Base-by-base conservation (phyloP, 2,113 vertebrate species). In the Stigmatopora nigra region DNA sequence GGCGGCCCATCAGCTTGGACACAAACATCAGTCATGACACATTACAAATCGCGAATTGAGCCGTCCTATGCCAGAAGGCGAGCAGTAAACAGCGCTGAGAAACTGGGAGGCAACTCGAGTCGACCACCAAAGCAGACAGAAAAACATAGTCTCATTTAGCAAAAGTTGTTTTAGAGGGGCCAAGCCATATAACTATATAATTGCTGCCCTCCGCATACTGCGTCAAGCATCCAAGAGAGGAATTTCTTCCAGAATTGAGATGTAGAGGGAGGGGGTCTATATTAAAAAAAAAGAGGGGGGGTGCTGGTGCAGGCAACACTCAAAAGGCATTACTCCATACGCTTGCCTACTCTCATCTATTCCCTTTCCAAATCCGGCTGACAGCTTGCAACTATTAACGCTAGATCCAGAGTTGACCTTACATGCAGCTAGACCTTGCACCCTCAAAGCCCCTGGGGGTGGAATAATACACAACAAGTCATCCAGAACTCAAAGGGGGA, bases 381-480 rank as follows among this genome's bases (percentile, higher is more conserved):
- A 86, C 90, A 91, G 88, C 89, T 90, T 90, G 87, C 73, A 89
- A 83, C 86, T 80, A 90, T 91, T 91, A 91, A 85, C 76, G 79
- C 83, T 86, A 82, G 84, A 86, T 89, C 85, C 86, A 83, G 87
- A 76, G 69, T 82, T 87, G 87, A 86, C 86, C 88, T 88, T 88
- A 89, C 81, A 81, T 84, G 83, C 84, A 84, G 84, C 74, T 79
- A 87, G 78, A 86, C 80, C 81, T 88, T 82, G 79, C 86, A 88
- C 87, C 85, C 89, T 90, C 85, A 88, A 87, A 89, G 82, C 81
- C 86, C 77, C 77, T 71, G 47, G 68, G 81, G 81, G 78, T 85
- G 82, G 78, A 90, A 88, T 86, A 89, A 88, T 88, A 85, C 75
- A 87, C 79, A 79, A 76, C 76, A 84, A 91, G 81, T 88, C 87